These are phyloP conservation scores for Poecile atricapillus DNA, from an alignment of 2,113 vertebrate species.

Conservation along the genomic window DNA sequence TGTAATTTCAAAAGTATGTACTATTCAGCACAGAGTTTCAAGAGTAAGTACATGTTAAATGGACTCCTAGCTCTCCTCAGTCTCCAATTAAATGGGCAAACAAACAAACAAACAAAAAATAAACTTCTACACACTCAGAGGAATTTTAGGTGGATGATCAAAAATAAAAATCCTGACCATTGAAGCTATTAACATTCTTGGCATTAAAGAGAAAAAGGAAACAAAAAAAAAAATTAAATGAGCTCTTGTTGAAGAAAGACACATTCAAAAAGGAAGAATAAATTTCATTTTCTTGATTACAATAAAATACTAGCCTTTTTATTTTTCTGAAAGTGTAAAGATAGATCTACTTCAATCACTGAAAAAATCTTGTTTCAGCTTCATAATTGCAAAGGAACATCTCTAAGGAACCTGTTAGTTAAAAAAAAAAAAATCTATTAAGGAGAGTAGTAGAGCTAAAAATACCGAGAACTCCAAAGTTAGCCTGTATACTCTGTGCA, in stretches of 20 bases:
- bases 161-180: background rate
- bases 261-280: background rate
- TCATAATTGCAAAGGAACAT: background rate
- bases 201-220: background rate
- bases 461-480: background rate
- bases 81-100: background rate
- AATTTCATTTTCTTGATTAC: background rate
- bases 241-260: background rate
- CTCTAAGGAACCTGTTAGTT: background rate
- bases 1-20: background rate
- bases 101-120: background rate
- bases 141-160: background rate
- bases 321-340: background rate
- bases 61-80: background rate
- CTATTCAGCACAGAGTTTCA: background rate
- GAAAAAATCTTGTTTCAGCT: background rate
- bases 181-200: background rate
- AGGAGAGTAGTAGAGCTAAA: background rate
- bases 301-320: background rate
- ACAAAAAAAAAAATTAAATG: background rate
- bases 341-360: background rate
- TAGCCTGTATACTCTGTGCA: background rate
- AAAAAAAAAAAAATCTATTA: background rate
- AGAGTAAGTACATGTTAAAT: background rate
- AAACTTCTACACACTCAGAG: background rate